Base-by-base conservation (phyloP, 2,113 vertebrate species). In the Semnornis frantzii region DNA sequence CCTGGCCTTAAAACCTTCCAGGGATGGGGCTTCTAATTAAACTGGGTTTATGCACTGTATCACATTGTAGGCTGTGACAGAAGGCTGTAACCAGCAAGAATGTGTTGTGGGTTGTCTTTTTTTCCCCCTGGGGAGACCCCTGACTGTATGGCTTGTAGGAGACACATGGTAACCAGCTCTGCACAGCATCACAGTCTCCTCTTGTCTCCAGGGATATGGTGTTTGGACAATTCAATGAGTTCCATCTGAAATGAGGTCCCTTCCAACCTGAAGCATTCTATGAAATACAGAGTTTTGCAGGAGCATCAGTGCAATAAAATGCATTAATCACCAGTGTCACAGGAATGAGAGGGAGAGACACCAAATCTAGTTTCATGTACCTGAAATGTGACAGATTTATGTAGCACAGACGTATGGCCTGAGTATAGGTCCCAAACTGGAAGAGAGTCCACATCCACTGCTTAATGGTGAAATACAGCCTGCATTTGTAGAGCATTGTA, bases 11-110 rank as follows among this genome's bases (percentile, higher is more conserved):
- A 44, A 44, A 14, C 13, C 15, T 16, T 44, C 42, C 42, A 44
- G 42, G 42, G 42, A 44, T 14, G 42, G 37, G 37, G 37, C 37
- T 39, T 39, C 37, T 54, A 82, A 76, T 87, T 44, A 85, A 76
- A 65, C 12, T 85, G 25, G 0, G 69, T 69, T 81, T 52, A 18
- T 78, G 54, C 19, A 34, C 5, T 24, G 16, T 1, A 1, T 55
- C 82, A 70, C 5, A 0, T 33, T 33, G 46, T 62, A 52, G n/a
- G 12, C 52, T 90, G 72, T 31, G 60, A 87, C 82, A 91, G 72
- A 92, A 90, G 80, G 82, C 68, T 78, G 39, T 39, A 86, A 92
- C 77, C 84, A 93, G 73, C 70, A 81, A 84, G 57, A 86, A 86
- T 78, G 31, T 70, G 10, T 0, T 1, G 3, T 39, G 10, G 2